A percentile compares a stretch with the other conserved stretches of the same genome.
phyloP scores from a whole-genome alignment of 2,113 vertebrate species.

The Siphamia tubifer region DNA sequence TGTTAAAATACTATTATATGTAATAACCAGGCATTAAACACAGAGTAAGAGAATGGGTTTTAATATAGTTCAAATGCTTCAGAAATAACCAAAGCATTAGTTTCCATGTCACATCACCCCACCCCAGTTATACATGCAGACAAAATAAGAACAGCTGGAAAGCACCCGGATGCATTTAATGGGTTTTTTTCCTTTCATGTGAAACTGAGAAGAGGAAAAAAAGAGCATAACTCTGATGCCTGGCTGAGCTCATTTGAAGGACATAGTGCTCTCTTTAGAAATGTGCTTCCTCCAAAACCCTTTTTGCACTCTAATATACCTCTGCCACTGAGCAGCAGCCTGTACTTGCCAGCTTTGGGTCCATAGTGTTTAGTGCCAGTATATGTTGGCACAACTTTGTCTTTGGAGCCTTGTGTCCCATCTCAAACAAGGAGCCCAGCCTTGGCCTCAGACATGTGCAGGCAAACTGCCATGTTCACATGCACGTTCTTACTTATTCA shows the following conservation, averaged over 20 bases:
- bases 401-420: neutral
- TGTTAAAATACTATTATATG: neutral
- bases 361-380: constrained; percentile 21
- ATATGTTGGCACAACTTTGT: constrained; percentile 18
- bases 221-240: neutral
- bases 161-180: neutral
- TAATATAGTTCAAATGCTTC: neutral
- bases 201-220: neutral
- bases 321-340: constrained; percentile 22
- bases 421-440: constrained; percentile 24
- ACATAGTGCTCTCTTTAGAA: constrained; percentile 14
- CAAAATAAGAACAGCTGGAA: constrained; percentile 13
- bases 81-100: neutral
- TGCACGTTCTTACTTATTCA: neutral
- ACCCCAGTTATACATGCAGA: neutral
- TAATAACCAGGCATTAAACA: neutral
- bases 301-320: constrained; percentile 35
- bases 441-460: constrained; percentile 7
- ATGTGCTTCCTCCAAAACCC: constrained; percentile 26
- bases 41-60: neutral
- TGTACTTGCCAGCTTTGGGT: constrained; percentile 24
- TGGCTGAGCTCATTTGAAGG: constrained; percentile 1
- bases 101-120: neutral
- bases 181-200: neutral
- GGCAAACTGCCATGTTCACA: neutral